phyloP scores from a whole-genome alignment of 2,888 invertebrate genomes.

The Harpalus rufipes region DNA sequence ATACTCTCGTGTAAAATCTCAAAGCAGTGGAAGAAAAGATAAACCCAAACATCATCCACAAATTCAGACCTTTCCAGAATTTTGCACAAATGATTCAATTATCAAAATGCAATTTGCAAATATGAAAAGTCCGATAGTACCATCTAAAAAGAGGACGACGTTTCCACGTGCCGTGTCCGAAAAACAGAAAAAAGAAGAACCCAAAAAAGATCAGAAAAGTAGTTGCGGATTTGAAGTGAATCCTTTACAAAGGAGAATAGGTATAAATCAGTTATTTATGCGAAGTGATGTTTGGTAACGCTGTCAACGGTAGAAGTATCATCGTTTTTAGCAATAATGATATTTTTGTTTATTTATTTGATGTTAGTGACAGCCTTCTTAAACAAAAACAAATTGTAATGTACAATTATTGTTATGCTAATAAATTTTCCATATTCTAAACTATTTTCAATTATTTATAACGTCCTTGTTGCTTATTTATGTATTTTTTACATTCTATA shows the following conservation, averaged over 20 bases:
- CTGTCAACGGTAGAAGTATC: background rate
- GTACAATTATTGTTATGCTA: background rate
- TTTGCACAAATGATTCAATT: constrained; percentile 29
- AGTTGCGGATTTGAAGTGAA: background rate
- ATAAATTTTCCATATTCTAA: background rate
- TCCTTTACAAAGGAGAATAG: background rate
- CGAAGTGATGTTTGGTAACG: background rate
- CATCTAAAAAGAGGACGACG: too few species aligned
- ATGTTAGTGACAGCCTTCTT: too few species aligned
- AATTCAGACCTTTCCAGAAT: constrained; percentile 64
- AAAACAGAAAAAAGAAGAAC: background rate
- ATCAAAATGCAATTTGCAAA: too few species aligned
- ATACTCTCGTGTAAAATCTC: constrained; percentile 74
- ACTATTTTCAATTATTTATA: too few species aligned
- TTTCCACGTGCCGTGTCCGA: too few species aligned
- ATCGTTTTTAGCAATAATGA: background rate
- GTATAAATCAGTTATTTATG: background rate
- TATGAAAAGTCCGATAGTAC: too few species aligned
- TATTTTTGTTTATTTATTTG: too few species aligned
- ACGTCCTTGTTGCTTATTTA: too few species aligned
- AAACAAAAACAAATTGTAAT: too few species aligned
- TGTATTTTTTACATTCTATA: too few species aligned
- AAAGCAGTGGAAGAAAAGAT: constrained; percentile 27
- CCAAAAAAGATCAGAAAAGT: background rate
- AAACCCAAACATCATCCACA: constrained; percentile 49